A percentile compares a stretch with the other conserved stretches of the same genome.
Evolutionary conservation across 1,140 invertebrate species (phyloP).

Genomic region (Eubasilissa regina): DNA sequence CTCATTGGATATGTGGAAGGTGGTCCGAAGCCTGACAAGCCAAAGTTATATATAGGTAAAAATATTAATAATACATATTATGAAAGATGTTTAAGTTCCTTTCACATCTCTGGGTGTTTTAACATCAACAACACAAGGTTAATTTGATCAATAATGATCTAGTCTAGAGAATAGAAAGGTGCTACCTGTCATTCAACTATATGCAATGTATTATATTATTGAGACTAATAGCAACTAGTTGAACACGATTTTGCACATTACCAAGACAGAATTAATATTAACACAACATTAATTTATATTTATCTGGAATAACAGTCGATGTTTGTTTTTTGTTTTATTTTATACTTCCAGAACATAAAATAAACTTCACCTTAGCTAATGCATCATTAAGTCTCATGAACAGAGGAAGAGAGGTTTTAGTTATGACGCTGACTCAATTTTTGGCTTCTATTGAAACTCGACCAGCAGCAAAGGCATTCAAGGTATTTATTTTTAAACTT

Average conservation of each 20-base stretch:
- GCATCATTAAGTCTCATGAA: constrained; percentile 81
- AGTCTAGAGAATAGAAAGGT: too few relatives aligned
- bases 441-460: constrained; percentile 81
- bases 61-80: neutral
- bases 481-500: constrained; percentile 65
- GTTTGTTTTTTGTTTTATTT: constrained; percentile 31
- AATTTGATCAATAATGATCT: too few relatives aligned
- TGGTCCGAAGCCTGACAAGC: constrained; percentile 66
- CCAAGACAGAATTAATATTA: too few relatives aligned
- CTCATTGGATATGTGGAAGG: constrained; percentile 74
- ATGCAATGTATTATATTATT: too few relatives aligned
- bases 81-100: neutral
- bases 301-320: neutral
- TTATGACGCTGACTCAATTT: constrained; percentile 83
- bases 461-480: constrained; percentile 80
- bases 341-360: constrained; percentile 80
- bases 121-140: neutral
- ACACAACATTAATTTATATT: too few relatives aligned
- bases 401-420: constrained; percentile 81
- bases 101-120: neutral
- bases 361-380: constrained; percentile 85
- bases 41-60: constrained; percentile 74
- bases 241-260: too few relatives aligned
- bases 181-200: too few relatives aligned
- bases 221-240: too few relatives aligned